Conservation (phyloP, 1,140 invertebrate species). For the Centruroides sculpturatus region DNA sequence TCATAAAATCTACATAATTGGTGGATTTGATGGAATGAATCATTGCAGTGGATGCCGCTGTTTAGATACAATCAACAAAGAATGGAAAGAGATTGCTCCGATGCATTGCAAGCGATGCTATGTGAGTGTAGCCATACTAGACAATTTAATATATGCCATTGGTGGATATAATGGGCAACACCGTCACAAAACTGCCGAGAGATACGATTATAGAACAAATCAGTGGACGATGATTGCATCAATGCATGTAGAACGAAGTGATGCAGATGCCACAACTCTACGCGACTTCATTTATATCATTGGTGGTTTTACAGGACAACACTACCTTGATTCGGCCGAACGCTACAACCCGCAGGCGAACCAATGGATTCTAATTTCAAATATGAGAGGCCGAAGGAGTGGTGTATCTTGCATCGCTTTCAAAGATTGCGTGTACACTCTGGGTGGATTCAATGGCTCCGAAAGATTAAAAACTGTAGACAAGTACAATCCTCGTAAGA, state of each 20-base stretch:
- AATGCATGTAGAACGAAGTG: conserved; percentile 26
- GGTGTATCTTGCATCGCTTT: conserved; percentile 59
- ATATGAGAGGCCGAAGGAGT: conserved; percentile 60
- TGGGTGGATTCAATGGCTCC: conserved; percentile 59
- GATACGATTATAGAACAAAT: conserved; percentile 27
- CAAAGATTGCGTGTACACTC: conserved; percentile 49
- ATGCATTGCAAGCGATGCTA: conserved; percentile 57
- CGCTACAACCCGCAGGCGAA: conserved; percentile 28
- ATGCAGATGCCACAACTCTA: conserved; percentile 22
- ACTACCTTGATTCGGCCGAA: conserved; percentile 32
- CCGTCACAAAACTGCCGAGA: conserved; percentile 33
- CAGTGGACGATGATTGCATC: conserved; percentile 25
- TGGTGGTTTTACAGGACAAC: conserved; percentile 33
- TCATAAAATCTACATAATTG: conserved; percentile 56
- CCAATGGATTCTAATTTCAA: conserved; percentile 52
- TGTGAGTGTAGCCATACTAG: conserved; percentile 52
- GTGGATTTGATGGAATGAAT: conserved; percentile 56
- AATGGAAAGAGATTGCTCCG: conserved; percentile 50
- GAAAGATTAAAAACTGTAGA: conserved; percentile 37
- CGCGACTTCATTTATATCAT: conserved; percentile 56
- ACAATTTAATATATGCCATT: conserved; percentile 33
- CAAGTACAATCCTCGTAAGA: background rate
- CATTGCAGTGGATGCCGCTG: conserved; percentile 48
- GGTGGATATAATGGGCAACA: conserved; percentile 38
- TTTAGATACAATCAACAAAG: conserved; percentile 44